phyloP scores from a whole-genome alignment of 2,888 invertebrate genomes.

The Apamea anceps region DNA sequence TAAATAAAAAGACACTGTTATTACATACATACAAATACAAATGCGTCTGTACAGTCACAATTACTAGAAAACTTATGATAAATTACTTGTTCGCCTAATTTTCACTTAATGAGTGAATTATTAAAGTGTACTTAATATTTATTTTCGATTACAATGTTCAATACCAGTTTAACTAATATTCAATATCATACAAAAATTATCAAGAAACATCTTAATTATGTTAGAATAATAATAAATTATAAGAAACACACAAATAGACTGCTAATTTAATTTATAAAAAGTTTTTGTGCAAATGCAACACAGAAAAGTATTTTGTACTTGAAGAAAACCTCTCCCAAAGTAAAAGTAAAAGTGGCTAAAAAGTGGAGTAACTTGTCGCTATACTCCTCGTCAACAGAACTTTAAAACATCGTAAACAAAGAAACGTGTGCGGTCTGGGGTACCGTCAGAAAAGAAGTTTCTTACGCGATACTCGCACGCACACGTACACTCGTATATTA shows the following conservation, averaged over 20 bases:
- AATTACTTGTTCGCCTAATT: slow-evolving; percentile 8
- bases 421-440: not conserved
- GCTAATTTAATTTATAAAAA: not conserved
- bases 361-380: slow-evolving; percentile 18
- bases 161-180: slow-evolving; percentile 44
- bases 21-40: slow-evolving; percentile 13
- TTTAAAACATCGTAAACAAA: not conserved
- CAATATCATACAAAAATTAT: slow-evolving; percentile 11
- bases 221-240: not conserved
- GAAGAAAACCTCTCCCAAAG: not conserved
- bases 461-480: not conserved
- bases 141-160: slow-evolving; percentile 37
- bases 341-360: not conserved
- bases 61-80: slow-evolving; percentile 11
- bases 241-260: slow-evolving; percentile 10
- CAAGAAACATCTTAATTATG: slow-evolving; percentile 1
- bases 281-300: not conserved
- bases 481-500: not conserved
- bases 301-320: slow-evolving; percentile 8
- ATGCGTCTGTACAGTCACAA: not conserved
- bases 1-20: slow-evolving; percentile 18
- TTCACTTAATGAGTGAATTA: slow-evolving; percentile 3
- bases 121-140: slow-evolving; percentile 35
- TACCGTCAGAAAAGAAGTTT: not conserved
- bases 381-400: not conserved